Conservation (phyloP, 2,797 vertebrate species). For the Salarias fasciatus region DNA sequence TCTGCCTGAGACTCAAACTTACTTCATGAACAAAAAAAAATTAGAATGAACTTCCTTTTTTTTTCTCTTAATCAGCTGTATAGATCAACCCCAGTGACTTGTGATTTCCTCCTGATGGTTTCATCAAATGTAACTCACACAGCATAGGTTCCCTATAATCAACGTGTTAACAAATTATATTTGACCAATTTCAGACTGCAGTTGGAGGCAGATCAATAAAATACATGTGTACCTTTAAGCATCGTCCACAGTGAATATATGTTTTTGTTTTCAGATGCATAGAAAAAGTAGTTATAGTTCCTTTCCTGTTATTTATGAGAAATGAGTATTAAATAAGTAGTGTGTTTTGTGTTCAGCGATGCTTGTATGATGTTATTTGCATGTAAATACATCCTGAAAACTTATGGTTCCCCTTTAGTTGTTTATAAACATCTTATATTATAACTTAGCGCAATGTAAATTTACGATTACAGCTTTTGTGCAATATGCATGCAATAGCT, state of each 20-base stretch:
- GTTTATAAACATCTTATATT: too few relatives aligned
- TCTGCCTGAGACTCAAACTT: neutral
- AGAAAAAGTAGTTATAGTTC: constrained; percentile 4
- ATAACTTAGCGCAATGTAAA: neutral
- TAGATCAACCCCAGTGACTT: too few relatives aligned
- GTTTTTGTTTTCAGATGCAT: constrained; percentile 18
- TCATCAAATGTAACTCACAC: neutral
- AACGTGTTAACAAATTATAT: neutral
- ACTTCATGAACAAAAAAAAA: too few relatives aligned
- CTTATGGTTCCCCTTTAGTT: too few relatives aligned
- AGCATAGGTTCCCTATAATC: too few relatives aligned
- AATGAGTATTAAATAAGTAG: neutral
- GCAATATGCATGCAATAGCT: constrained; percentile 7
- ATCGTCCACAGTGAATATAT: constrained; percentile 8
- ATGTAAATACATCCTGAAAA: too few relatives aligned
- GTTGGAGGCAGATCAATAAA: neutral
- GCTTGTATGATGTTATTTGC: too few relatives aligned
- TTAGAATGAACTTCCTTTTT: too few relatives aligned
- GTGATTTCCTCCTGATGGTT: too few relatives aligned
- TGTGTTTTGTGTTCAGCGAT: neutral
- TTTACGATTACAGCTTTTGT: constrained; percentile 12
- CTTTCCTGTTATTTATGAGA: constrained; percentile 4
- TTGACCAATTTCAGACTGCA: neutral
- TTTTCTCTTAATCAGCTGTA: too few relatives aligned
- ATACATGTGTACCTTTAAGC: constrained; percentile 6